These are phyloP conservation scores for Pachyseris speciosa DNA, from an alignment of 64 coral and sea anemone species.

Conservation along the genomic window DNA sequence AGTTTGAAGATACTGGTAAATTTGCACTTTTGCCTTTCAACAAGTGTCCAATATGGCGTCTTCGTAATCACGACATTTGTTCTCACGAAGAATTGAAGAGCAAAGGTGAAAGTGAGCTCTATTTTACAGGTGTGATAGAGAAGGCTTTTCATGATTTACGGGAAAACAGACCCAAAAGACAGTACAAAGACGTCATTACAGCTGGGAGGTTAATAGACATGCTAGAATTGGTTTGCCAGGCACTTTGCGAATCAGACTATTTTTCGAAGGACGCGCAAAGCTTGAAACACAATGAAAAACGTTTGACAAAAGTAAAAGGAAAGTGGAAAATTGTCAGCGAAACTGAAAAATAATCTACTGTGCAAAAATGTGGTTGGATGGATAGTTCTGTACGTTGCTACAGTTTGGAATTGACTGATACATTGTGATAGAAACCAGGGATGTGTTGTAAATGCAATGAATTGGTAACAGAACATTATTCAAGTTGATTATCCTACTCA, in stretches of 20 bases:
- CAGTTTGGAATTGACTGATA: too few relatives aligned
- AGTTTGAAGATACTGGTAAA: slow-evolving; percentile 60
- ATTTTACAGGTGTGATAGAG: slow-evolving; percentile 36
- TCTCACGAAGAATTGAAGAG: not conserved
- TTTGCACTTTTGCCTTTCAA: not conserved
- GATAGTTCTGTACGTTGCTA: too few relatives aligned
- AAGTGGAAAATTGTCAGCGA: slow-evolving; percentile 20
- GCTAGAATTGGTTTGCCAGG: not conserved
- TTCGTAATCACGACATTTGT: slow-evolving; percentile 41
- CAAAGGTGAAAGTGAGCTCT: not conserved
- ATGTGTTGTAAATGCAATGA: too few relatives aligned
- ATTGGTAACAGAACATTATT: too few relatives aligned
- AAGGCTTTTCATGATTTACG: not conserved
- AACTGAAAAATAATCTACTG: not conserved
- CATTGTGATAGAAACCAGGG: too few relatives aligned
- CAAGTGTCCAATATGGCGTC: slow-evolving; percentile 58
- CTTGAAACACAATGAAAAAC: slow-evolving; percentile 31
- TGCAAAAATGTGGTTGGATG: not conserved
- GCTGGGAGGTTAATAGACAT: not conserved
- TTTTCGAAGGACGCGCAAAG: slow-evolving; percentile 11
- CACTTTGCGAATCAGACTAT: slow-evolving; percentile 26
- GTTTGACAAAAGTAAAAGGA: not conserved
- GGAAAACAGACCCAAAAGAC: not conserved
- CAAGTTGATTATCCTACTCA: too few relatives aligned
- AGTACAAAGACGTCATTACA: slow-evolving; percentile 12